Percentiles rank a stretch among this genome's conserved stretches.
These are phyloP conservation scores for Triplophysa dalaica DNA, from an alignment of 2,113 vertebrate species.

Conservation along the genomic window DNA sequence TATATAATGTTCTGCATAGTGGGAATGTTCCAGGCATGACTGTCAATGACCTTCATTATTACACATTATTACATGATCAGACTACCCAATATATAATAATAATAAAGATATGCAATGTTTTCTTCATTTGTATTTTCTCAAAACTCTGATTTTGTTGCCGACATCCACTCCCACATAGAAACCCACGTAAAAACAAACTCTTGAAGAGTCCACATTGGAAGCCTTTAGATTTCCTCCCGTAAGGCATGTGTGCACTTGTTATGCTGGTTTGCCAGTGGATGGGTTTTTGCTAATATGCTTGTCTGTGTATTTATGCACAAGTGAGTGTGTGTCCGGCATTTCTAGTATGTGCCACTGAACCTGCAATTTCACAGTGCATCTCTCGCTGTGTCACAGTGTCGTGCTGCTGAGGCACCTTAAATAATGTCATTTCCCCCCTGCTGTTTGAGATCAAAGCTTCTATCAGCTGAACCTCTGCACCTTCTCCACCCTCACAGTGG, in stretches of 20 bases:
- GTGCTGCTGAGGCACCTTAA: constrained; percentile 52
- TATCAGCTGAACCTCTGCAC: constrained; percentile 47
- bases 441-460: constrained; percentile 55
- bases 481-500: constrained; percentile 43
- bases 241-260: constrained; percentile 21
- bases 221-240: constrained; percentile 21
- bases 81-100: neutral
- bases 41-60: neutral
- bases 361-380: constrained; percentile 52
- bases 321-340: constrained; percentile 35
- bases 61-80: neutral
- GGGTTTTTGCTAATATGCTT: constrained; percentile 33
- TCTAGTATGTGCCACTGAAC: constrained; percentile 48
- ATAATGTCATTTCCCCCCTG: constrained; percentile 59
- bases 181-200: constrained; percentile 32
- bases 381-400: constrained; percentile 43
- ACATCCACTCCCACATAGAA: neutral
- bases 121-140: neutral
- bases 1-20: neutral
- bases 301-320: constrained; percentile 45
- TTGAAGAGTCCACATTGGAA: constrained; percentile 36
- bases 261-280: constrained; percentile 24
- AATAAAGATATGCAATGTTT: neutral
- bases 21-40: neutral
- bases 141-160: neutral